Base-by-base conservation (phyloP, 2,113 vertebrate genomes). In the Actenoides lindsayi region DNA sequence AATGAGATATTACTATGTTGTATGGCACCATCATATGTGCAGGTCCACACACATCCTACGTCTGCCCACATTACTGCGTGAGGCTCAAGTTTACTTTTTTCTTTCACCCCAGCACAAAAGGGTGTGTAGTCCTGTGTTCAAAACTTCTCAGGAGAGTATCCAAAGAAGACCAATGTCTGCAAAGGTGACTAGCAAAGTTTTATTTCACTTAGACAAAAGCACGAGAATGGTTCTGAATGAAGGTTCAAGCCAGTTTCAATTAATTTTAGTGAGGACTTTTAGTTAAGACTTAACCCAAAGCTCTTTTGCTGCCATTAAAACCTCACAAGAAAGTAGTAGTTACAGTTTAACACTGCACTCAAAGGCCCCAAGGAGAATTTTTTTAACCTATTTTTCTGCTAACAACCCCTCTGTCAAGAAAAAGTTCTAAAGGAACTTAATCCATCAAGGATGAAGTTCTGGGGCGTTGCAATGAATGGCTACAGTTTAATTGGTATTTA, bases 61-160 rank as follows among this genome's bases (percentile, higher is more conserved):
- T 21, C 37, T 76, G 33, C 48, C 82, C 51, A 75, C 0, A 0
- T 41, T 24, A 51, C 30, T 28, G 23, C 1, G 0, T 0, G 0
- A 87, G 17, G 11, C 54, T 59, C 37, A 44, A 46, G 56, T 69
- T 20, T 35, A 25, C 28, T 44, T 78, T 46, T 44, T 78, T 51
- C 33, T 73, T 73, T 60, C 24, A 53, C 10, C 60, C 21, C 46
- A 44, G 20, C 35, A 76, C 28, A 51, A 54, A 82, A 59, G 3
- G 2, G 13, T 53, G 84, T 67, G 18, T 41, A 31, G 30, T 42
- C 50, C 25, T 18, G 5, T 35, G 37, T 79, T 71, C 31, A 60
- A 76, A 88, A 74, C 11, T 10, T 74, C 59, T 73, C 5, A 6
- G 6, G 13, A 79, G 21, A 74, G 18, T 70, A 86, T 69, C 64